Conservation (phyloP, 2,797 vertebrate genomes). For the Sibirionetta formosa region DNA sequence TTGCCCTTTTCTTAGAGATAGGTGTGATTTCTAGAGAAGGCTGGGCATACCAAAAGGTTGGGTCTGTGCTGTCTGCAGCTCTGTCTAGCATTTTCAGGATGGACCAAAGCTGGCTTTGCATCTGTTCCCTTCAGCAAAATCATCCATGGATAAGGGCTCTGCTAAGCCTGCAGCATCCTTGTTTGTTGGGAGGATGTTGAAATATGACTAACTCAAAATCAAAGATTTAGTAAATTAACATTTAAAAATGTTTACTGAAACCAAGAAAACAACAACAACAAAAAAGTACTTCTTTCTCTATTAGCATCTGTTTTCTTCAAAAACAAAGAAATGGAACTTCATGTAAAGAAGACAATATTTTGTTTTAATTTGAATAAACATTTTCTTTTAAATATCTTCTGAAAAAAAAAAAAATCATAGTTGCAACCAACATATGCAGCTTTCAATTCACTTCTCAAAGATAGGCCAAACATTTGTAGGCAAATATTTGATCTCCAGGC, state of each 20-base stretch:
- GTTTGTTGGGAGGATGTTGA: not conserved
- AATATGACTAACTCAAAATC: not conserved
- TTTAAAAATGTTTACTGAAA: not conserved
- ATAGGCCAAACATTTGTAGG: not conserved
- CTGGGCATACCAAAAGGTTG: not conserved
- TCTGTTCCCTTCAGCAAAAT: not conserved
- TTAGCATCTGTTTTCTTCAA: not conserved
- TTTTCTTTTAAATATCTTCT: not conserved
- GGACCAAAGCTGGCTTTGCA: no score
- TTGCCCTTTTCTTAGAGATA: not conserved
- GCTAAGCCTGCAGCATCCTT: not conserved
- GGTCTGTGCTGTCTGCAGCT: not conserved
- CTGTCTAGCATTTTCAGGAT: accelerated
- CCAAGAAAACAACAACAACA: not conserved
- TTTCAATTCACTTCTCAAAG: not conserved
- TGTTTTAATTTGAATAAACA: not conserved
- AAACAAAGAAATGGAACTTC: not conserved
- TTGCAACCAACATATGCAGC: not conserved
- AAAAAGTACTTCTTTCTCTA: not conserved
- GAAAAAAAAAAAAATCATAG: not conserved
- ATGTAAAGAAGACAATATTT: not conserved
- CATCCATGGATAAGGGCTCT: not conserved
- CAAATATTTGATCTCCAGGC: not conserved
- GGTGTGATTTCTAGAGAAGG: not conserved
- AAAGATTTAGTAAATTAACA: not conserved